Base-by-base conservation (phyloP, 2,797 vertebrate species). In the Rachycentron canadum region DNA sequence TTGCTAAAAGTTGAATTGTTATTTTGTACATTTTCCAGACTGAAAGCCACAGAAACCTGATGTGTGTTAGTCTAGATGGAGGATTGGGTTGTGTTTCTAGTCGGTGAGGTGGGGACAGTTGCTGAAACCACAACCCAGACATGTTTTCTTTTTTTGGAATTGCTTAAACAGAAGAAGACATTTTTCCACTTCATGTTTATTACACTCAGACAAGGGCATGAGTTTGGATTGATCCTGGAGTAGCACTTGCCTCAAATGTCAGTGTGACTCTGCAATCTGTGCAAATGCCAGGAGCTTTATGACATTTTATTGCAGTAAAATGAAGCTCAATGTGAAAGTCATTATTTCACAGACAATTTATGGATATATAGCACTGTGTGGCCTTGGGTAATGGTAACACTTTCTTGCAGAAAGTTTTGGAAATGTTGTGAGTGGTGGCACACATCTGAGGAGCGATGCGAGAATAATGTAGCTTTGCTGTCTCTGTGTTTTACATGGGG, bases 91-190 rank as follows among this genome's bases (percentile, higher is more conserved):
- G 61, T 58, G 64, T 91, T 93, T 92, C 82, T 79, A 89, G 85
- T 61, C 80, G 85, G 82, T 71, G 78, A 92, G 69, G 76, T 87
- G 76, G 86, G 90, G 86, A 88, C 89, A 85, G 79, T 78, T 41
- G 58, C 38, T 78, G 3, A 79, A 90, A 89, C 90, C 84, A 45
- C 89, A 77, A 69, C 28, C 77, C 78, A 91, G 90, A 87, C 87
- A 78, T 77, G 34, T 87, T 78, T 78, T 77, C 12, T 78, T 84
- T 66, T n/a, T 87, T 74, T 85, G 47, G 77, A 74, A 85, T 76
- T 52, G 56, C 66, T 82, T 76, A 89, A 86, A 74, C 74, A 87
- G 78, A 83, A 82, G 78, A 71, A 85, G 69, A 80, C 61, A 71
- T 82, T 81, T 81, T 74, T 76, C 82, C 77, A 66, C 66, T 83